Evolutionary conservation across 2,888 invertebrate species (phyloP).

Genomic region (Rhagium mordax): DNA sequence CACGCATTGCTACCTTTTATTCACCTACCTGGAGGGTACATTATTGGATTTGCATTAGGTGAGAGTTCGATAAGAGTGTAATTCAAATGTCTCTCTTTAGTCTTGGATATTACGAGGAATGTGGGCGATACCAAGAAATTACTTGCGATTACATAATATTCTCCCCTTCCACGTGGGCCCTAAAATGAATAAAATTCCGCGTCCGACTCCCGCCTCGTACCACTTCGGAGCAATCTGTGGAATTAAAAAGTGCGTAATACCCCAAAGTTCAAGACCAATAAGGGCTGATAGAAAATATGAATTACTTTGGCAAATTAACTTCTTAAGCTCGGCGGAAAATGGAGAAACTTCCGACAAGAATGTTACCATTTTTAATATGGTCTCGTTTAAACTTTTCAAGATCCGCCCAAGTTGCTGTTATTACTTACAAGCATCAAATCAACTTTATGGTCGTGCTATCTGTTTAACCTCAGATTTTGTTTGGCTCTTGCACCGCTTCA

Average conservation of each 20-base stretch:
- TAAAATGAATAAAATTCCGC: not conserved
- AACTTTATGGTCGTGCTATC: not conserved
- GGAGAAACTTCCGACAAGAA: constrained; percentile 48
- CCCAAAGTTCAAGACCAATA: not conserved
- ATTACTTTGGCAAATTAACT: not conserved
- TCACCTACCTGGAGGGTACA: too few species aligned
- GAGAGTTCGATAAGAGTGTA: too few species aligned
- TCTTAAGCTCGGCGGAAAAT: constrained; percentile 26
- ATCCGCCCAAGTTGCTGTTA: constrained; percentile 51
- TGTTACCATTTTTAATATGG: constrained; percentile 56
- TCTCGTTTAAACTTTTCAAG: constrained; percentile 56
- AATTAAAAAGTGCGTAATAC: not conserved
- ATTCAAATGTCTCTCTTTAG: too few species aligned
- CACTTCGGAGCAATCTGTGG: not conserved
- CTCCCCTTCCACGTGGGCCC: too few species aligned
- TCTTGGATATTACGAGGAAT: too few species aligned
- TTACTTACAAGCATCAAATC: not conserved
- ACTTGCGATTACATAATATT: too few species aligned
- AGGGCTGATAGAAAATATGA: not conserved
- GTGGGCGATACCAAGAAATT: too few species aligned
- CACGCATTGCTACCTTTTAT: too few species aligned
- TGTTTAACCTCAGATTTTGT: not conserved
- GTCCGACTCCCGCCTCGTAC: not conserved
- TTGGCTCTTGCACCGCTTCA: not conserved
- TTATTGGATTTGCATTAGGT: too few species aligned